phyloP scores from a whole-genome alignment of 2,888 invertebrate genomes.

The Synanthedon vespiformis region DNA sequence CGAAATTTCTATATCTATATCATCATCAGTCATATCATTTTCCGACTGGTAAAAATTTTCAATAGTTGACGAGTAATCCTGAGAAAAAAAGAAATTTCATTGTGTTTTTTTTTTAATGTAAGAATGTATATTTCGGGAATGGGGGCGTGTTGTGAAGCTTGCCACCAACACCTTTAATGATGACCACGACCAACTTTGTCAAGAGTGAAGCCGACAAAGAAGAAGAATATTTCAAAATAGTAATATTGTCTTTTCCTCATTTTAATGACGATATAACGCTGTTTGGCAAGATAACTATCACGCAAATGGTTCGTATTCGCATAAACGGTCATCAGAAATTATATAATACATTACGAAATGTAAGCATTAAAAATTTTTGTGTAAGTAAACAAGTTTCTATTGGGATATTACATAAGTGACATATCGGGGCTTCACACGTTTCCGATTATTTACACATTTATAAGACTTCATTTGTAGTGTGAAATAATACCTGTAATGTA shows the following conservation, averaged over 20 bases:
- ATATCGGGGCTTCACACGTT: slow-evolving; percentile 25
- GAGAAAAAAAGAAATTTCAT: slow-evolving; percentile 12
- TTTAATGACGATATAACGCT: too few relatives aligned
- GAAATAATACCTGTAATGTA: slow-evolving; percentile 66
- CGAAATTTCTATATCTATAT: slow-evolving; percentile 53
- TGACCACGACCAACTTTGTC: too few relatives aligned
- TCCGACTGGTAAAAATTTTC: slow-evolving; percentile 63
- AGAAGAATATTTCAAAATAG: too few relatives aligned
- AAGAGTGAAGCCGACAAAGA: too few relatives aligned
- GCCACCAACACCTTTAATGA: too few relatives aligned
- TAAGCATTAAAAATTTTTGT: too few relatives aligned
- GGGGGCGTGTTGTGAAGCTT: too few relatives aligned
- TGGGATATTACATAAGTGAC: too few relatives aligned
- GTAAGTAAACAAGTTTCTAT: neutral
- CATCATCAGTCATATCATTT: slow-evolving; percentile 66
- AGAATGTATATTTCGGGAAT: neutral
- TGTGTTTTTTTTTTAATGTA: neutral
- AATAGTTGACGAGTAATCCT: slow-evolving; percentile 63
- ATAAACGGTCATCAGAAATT: too few relatives aligned
- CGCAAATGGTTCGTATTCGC: too few relatives aligned
- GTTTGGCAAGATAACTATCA: too few relatives aligned
- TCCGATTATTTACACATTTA: slow-evolving; percentile 25
- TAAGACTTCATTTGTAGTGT: slow-evolving; percentile 18
- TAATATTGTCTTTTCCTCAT: neutral
- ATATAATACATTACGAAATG: too few relatives aligned